Evolutionary conservation across 2,888 invertebrate species (phyloP), one percentile per base, ranked within the genome.

Genomic region (Habrosyne pyritoides): DNA sequence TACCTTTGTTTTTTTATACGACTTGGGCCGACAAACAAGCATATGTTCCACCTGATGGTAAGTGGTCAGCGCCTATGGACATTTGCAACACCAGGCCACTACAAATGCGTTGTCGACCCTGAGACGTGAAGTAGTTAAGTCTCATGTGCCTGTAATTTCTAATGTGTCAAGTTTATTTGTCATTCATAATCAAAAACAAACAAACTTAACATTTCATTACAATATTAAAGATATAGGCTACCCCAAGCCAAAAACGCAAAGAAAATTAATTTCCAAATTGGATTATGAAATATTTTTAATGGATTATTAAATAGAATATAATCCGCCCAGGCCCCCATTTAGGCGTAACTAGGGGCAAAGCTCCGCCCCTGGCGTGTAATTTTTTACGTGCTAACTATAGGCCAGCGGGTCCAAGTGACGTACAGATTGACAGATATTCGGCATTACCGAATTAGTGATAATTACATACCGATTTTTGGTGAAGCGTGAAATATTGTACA

Each of bases 381-480:
- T 59, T 61, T 66, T 71, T 58, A 65, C 56, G 54, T 52, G 52
- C 59, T 77, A 81, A 81, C 74, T 73, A 82, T 72, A 71, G 68
- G 64, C 68, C 67, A 64, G 62, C 60, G 61, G 53, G 57, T 2
- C 14, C 18, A 8, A 71, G 72, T 76, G 78, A 79, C 82, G 73
- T 64, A 72, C 76, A 69, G 81, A 83, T 77, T 84, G 85, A 86
- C 84, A 81, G 79, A 76, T 73, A 73, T 73, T 66, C 64, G 67
- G 69, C 71, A 76, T 83, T 81, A 77, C 73, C 73, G 71, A 77
- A 84, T 83, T 78, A 80, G 64, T 66, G 74, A 75, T 84, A 82
- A 86, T 84, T 81, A 75, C 71, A 83, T 57, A 71, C 63, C 61
- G 59, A 60, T 59, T 64, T 67, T 68, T 67, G 63, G 69, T 69